These are phyloP conservation scores for Chrysaora quinquecirrha DNA, from an alignment of 30 jellyfish, hydroid and myxozoan species.

Conservation along the genomic window DNA sequence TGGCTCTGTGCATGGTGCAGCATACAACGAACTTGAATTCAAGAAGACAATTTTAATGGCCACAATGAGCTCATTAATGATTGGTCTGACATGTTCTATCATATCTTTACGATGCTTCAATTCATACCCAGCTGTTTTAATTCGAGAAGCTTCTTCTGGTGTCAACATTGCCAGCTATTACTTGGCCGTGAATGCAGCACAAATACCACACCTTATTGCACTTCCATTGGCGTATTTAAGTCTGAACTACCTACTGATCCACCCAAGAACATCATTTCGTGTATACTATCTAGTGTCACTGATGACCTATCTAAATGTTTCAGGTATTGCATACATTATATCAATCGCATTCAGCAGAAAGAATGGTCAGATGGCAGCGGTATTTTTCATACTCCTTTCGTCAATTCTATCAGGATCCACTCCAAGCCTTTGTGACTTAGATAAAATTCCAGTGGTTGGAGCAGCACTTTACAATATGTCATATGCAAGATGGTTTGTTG, in stretches of 20 bases:
- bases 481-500: constrained; percentile 4
- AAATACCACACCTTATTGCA: not conserved
- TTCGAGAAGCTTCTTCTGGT: constrained; percentile 6
- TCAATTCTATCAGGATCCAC: constrained; percentile 4
- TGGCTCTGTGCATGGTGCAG: not conserved
- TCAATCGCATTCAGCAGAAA: not conserved
- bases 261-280: constrained; percentile 13
- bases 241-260: constrained; percentile 11
- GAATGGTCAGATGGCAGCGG: constrained; percentile 20
- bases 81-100: not conserved
- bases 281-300: not conserved
- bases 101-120: constrained; percentile 7
- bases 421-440: not conserved
- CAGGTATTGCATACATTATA: constrained; percentile 1
- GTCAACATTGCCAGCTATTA: constrained; percentile 3
- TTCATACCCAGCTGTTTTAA: not conserved
- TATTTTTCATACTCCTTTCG: not conserved
- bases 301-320: not conserved
- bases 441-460: not conserved
- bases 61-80: not conserved
- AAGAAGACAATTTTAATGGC: not conserved
- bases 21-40: not conserved
- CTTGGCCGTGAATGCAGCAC: constrained; percentile 17
- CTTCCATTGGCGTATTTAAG: constrained; percentile 10
- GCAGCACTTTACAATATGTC: not conserved